Evolutionary conservation across 1,140 invertebrate species (phyloP), one percentile per base, ranked within the genome.

Genomic region (Microplitis mediator): DNA sequence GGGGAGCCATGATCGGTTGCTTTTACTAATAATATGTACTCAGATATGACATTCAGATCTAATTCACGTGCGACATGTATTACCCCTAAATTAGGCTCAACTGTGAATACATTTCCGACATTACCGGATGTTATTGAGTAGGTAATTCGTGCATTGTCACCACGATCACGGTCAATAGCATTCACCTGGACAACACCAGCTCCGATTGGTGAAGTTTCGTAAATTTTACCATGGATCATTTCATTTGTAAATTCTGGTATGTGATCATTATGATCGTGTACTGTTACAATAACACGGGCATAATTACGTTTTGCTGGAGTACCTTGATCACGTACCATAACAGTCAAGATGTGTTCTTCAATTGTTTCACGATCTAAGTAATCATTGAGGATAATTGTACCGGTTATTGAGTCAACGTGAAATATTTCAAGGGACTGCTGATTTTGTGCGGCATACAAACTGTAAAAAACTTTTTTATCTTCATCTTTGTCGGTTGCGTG

Each of bases 221-320:
- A 93, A 1, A 95, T 90, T 82, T 93, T 93, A 31, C 91, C 93
- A 80, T 94, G 90, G 9, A 94, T 89, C 56, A 93, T 90, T 77
- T 91, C 89, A 35, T 91, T 90, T 62, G 92, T 91, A 78, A 97
- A 97, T 80, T 93, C 91, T 0, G 96, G 96, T 32, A 91, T 88
- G 81, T 97, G 95, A 82, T 98, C 96, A 85, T 98, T 98, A 75
- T 95, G 92, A 86, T 97, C 96, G 77, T 92, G 90, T 0, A 98
- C 94, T 60, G 90, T 91, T 56, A 98, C 91, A 34, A 92, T 86
- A 0, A 97, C 92, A 76, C 95, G 88, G 2, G 95, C 94, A 81
- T 93, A 95, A 82, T 95, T 95, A 13, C 93, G 88, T 80, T 95
- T 94, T 0, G 94, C 92, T 9, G 93, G 95, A 0, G 93, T 93